These are phyloP conservation scores for Ptychoptera contaminata DNA, from an alignment of 2,888 invertebrate species.

Conservation along the genomic window DNA sequence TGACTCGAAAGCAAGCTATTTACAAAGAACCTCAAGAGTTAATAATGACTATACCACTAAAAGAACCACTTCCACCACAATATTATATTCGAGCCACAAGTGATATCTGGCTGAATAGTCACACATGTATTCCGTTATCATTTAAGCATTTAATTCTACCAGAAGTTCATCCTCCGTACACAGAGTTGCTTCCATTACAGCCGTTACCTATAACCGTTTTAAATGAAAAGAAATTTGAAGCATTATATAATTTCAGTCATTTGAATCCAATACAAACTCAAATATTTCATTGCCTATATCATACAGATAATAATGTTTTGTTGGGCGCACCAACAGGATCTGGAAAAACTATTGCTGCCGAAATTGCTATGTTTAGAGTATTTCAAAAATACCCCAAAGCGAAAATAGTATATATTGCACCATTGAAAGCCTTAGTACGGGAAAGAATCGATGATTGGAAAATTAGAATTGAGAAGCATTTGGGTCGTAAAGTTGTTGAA, in stretches of 20 bases:
- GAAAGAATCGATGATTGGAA: constrained; percentile 96
- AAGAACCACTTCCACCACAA: constrained; percentile 79
- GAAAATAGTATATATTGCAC: constrained; percentile 95
- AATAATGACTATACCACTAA: constrained; percentile 88
- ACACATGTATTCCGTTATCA: constrained; percentile 42
- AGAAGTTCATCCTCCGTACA: constrained; percentile 81
- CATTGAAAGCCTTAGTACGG: constrained; percentile 90
- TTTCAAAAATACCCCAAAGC: constrained; percentile 64
- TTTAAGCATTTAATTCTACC: constrained; percentile 84
- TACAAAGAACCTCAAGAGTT: constrained; percentile 64
- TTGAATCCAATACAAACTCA: constrained; percentile 99
- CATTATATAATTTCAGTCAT: constrained; percentile 77
- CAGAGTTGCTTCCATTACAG: constrained; percentile 78
- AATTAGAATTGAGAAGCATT: constrained; percentile 49
- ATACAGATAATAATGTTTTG: constrained; percentile 85
- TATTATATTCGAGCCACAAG: constrained; percentile 79
- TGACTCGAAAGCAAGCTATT: constrained; percentile 40
- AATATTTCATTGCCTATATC: constrained; percentile 90
- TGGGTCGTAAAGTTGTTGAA: constrained; percentile 80
- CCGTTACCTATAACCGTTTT: constrained; percentile 78
- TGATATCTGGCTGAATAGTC: constrained; percentile 54
- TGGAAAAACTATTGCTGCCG: constrained; percentile 96
- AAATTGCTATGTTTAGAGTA: constrained; percentile 89
- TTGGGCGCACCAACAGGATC: constrained; percentile 76
- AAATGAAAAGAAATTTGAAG: constrained; percentile 58